A percentile compares a stretch with the other conserved stretches of the same genome.
Evolutionary conservation across 2,797 vertebrate species (phyloP).

Genomic region (Tragelaphus eurycerus): DNA sequence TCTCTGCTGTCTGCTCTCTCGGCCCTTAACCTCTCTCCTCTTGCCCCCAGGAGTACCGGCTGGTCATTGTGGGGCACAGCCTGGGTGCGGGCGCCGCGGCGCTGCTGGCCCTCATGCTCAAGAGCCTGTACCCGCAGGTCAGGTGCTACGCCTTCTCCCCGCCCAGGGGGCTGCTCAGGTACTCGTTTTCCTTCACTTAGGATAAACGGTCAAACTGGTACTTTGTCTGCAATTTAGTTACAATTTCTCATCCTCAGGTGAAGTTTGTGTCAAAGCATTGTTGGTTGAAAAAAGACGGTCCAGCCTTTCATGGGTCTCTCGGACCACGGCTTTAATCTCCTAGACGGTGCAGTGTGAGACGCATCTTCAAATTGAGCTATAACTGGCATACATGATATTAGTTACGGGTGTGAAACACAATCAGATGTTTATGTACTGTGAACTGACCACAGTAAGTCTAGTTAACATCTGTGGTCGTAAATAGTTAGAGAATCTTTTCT

Average conservation of each 20-base stretch:
- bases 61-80: constrained; percentile 96
- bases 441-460: too few relatives aligned
- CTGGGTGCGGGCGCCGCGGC: constrained; percentile 94
- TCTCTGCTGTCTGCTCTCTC: fast-evolving
- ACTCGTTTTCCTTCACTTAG: background rate
- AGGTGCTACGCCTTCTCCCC: constrained; percentile 95
- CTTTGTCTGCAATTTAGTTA: background rate
- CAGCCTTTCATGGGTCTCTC: background rate
- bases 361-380: background rate
- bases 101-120: constrained; percentile 89
- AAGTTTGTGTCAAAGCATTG: background rate
- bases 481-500: background rate
- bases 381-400: background rate
- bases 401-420: background rate
- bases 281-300: background rate
- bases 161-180: constrained; percentile 97
- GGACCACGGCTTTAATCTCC: background rate
- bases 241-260: background rate
- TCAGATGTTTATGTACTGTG: background rate
- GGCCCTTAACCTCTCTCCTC: background rate
- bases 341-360: background rate
- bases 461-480: background rate
- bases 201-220: background rate
- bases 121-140: constrained; percentile 87
- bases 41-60: constrained; percentile 90